Percentiles rank a stretch among this genome's conserved stretches.
phyloP scores from a whole-genome alignment of 2,888 invertebrate genomes.

The Acanthosepion lycidas region DNA sequence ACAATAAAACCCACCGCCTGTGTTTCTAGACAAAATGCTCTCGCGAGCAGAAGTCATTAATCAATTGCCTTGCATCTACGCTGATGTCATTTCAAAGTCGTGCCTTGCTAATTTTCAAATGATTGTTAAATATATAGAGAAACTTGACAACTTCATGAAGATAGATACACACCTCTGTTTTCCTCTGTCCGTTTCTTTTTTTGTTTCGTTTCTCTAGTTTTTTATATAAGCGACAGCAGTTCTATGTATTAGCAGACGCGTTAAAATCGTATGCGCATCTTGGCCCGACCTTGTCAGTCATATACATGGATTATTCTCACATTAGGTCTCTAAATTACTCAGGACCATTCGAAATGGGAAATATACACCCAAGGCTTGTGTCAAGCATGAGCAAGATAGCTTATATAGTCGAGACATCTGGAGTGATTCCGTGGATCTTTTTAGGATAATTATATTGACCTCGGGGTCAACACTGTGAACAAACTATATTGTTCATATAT shows the following conservation, averaged over 20 bases:
- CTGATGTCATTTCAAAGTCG: background rate
- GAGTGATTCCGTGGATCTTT: background rate
- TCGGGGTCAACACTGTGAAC: background rate
- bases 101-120: background rate
- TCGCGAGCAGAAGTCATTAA: background rate
- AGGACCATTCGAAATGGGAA: background rate
- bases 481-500: background rate
- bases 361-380: background rate
- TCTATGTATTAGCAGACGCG: background rate
- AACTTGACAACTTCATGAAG: background rate
- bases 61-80: background rate
- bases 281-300: background rate
- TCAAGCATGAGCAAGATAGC: background rate
- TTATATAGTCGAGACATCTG: background rate
- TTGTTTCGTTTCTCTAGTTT: background rate
- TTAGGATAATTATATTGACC: background rate
- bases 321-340: background rate
- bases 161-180: background rate
- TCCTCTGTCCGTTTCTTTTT: background rate
- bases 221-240: no score
- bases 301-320: background rate
- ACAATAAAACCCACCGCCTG: background rate
- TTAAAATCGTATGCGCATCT: background rate
- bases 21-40: background rate
- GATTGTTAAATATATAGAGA: background rate